Base-by-base conservation (phyloP, 2,888 invertebrate species). In the Drosophila gaucha region DNA sequence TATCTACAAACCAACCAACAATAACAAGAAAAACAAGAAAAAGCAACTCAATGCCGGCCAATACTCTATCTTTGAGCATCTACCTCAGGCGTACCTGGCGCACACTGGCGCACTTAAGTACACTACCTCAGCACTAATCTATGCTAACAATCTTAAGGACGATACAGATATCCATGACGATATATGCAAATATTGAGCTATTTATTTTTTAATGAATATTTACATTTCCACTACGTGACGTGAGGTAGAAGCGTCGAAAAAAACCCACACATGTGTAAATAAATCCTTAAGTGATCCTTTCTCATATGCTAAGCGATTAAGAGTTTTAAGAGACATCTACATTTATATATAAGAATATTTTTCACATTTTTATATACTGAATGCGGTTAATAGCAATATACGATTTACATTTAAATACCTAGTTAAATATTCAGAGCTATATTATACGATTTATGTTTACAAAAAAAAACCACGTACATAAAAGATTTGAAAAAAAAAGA, bases 11-110 rank as follows among this genome's bases (percentile, higher is more conserved):
- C 5, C 18, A 35, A 52, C 9, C 50, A 14, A 50, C 12, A 39
- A 33, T 20, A 49, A 26, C 10, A 14, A 59, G 44, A 39, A 60
- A 16, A 39, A 39, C 10, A 39, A 52, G n/a, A 41, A 52, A 26
- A 24, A 46, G 24, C 31, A 63, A 66, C 50, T 44, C 35, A 65
- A 72, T 68, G 69, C 69, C 86, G 73, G 64, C 78, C 74, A 71
- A 71, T 43, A 57, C 51, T 67, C 62, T 18, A 59, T 33, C 62
- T 39, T n/a, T 67, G 44, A 70, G 33, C 50, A 80, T 62, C 77
- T 88, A 88, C 86, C 86, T 88, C 84, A 75, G 75, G 65, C 67
- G 88, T 89, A 89, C 89, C 88, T 89, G 88, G 62, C 74, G 73
- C 69, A 78, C 56, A 39, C 62, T 65, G 59, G 83, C 83, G 80